A percentile compares a stretch with the other conserved stretches of the same genome.
Evolutionary conservation across 2,797 vertebrate genomes (phyloP).

Genomic region (Lagocephalus sceleratus): DNA sequence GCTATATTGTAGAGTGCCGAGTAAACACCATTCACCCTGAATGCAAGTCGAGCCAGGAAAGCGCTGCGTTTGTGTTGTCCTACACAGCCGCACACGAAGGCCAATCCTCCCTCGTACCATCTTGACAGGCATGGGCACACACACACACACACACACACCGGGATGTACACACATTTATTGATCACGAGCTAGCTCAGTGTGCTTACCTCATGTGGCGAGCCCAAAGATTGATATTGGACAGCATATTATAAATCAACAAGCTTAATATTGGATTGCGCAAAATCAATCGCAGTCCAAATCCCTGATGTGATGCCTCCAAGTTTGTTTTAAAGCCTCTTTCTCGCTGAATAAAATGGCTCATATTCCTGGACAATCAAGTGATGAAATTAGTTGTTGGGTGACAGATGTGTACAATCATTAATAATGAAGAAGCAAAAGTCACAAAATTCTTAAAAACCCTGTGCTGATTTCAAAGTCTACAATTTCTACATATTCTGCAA

Average conservation of each 20-base stretch:
- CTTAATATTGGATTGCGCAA: constrained; percentile 74
- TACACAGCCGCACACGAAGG: neutral
- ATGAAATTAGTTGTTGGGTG: constrained; percentile 34
- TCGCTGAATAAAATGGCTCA: constrained; percentile 32
- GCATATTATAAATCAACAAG: constrained; percentile 72
- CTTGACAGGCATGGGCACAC: neutral
- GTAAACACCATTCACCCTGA: constrained; percentile 53
- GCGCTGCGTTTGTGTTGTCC: constrained; percentile 22
- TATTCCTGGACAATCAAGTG: constrained; percentile 40
- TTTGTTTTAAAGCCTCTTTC: constrained; percentile 67
- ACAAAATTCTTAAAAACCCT: too few species aligned
- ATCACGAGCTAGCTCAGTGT: constrained; percentile 49
- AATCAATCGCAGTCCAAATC: constrained; percentile 70
- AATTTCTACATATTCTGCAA: constrained; percentile 11
- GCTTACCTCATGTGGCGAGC: constrained; percentile 55
- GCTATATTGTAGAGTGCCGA: constrained; percentile 30
- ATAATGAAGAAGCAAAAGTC: too few species aligned
- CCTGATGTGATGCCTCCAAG: constrained; percentile 64
- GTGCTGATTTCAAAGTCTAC: neutral
- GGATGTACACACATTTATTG: constrained; percentile 32
- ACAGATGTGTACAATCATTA: constrained; percentile 14
- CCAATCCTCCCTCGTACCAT: constrained; percentile 6
- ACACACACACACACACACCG: neutral
- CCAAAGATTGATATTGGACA: constrained; percentile 66
- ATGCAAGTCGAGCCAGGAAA: constrained; percentile 49